Conservation (phyloP, 2,888 invertebrate species). For the Opisthograptis luteolata region DNA sequence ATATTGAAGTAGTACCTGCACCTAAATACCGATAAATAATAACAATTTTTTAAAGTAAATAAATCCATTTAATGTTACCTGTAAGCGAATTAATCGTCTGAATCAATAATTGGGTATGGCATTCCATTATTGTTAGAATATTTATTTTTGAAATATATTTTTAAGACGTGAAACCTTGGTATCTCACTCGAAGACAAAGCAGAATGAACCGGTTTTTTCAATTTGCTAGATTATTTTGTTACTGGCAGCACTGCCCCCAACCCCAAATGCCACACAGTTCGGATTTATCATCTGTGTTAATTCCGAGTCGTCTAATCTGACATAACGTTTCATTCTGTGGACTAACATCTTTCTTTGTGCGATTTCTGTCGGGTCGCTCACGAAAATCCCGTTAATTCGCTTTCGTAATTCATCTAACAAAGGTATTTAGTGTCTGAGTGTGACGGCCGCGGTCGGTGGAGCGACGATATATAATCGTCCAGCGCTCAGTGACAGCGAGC, state of each 20-base stretch:
- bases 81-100: too few relatives aligned
- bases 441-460: slow-evolving; percentile 58
- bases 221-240: neutral
- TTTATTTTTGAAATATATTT: too few relatives aligned
- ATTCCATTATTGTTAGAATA: too few relatives aligned
- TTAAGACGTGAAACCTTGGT: too few relatives aligned
- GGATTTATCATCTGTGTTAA: slow-evolving; percentile 49
- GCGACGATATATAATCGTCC: slow-evolving; percentile 53
- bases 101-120: too few relatives aligned
- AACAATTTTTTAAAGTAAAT: too few relatives aligned
- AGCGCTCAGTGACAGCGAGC: slow-evolving; percentile 60
- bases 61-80: too few relatives aligned
- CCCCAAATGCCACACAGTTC: neutral
- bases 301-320: slow-evolving; percentile 7
- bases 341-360: slow-evolving; percentile 77
- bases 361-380: slow-evolving; percentile 69
- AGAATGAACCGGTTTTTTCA: too few relatives aligned
- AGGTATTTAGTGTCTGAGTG: slow-evolving; percentile 69
- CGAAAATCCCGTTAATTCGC: slow-evolving; percentile 80
- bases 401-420: slow-evolving; percentile 78
- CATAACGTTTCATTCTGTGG: neutral
- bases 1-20: too few relatives aligned
- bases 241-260: neutral
- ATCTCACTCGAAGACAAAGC: too few relatives aligned
- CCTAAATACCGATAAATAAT: too few relatives aligned